Base-by-base conservation (phyloP, 2,888 invertebrate genomes). In the Melanchra persicariae region DNA sequence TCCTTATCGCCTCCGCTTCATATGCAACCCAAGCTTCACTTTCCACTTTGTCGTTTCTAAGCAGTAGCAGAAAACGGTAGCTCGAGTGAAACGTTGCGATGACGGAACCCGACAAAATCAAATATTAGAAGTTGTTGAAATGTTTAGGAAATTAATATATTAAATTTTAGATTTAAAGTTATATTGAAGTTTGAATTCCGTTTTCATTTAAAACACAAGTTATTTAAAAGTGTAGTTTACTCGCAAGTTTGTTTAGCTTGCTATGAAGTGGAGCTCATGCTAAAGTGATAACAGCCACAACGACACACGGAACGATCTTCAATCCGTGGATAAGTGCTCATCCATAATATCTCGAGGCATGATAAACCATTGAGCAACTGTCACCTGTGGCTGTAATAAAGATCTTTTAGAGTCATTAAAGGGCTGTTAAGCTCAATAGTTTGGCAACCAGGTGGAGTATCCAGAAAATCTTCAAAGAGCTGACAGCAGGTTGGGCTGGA, bases 141-240 rank as follows among this genome's bases (percentile, higher is more conserved):
- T 64, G 51, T 69, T 80, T 47, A 69, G 47, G 47, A 76, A 80
- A 75, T 75, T 80, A 80, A 69, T 80, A 49, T 60, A 74, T 77
- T 45, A 15, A 68, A 69, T 69, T 69, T 57, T 49, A n/a, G 54
- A 73, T 45, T 65, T 72, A 30, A 77, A 49, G 22, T 51, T 60
- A 45, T 55, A 45, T 51, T 57, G n/a, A 76, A 67, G 58, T 71
- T 78, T 10, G n/a, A 30, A 8, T 7, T 37, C 47, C 34, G 43
- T 24, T 78, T 62, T 34, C 45, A 52, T 52, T 72, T 34, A 60
- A 37, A 34, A 30, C 12, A 30, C 9, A 57, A 71, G n/a, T 47
- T 47, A 65, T 40, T 55, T 54, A 8, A 47, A 47, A 54, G 24
- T 17, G 17, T 12, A 40, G 24, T 65, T 64, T 30, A 1, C 3